These are phyloP conservation scores for Ectropis crepuscularia DNA, from an alignment of 2,888 invertebrate species.

Conservation along the genomic window DNA sequence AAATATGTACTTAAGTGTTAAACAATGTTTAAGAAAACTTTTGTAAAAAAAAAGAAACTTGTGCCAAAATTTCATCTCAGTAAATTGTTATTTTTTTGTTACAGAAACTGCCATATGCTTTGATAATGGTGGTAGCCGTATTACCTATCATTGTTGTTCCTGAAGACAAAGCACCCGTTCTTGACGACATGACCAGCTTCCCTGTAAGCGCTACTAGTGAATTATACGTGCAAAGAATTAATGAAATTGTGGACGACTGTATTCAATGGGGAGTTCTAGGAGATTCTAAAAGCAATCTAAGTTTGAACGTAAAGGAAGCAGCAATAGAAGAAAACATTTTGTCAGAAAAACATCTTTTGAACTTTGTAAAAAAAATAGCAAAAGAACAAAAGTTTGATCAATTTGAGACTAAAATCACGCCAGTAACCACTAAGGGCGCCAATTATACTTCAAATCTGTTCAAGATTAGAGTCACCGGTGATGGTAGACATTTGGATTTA, in stretches of 20 bases:
- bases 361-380: constrained; percentile 2
- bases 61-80: no score
- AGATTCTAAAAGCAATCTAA: not conserved
- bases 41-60: no score
- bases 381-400: not conserved
- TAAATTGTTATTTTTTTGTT: no score
- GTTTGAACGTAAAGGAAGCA: not conserved
- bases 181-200: not conserved
- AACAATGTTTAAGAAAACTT: no score
- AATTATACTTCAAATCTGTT: not conserved
- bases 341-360: not conserved
- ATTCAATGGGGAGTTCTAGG: not conserved
- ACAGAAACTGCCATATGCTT: not conserved
- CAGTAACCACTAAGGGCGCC: not conserved
- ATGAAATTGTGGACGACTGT: not conserved
- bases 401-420: not conserved
- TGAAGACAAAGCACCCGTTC: not conserved
- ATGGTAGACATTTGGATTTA: not conserved
- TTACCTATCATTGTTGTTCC: not conserved
- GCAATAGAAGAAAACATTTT: not conserved
- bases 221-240: not conserved
- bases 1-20: no score
- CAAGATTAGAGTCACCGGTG: not conserved
- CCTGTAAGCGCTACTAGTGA: not conserved
- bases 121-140: not conserved